Evolutionary conservation across 2,888 invertebrate species (phyloP), one percentile per base, ranked within the genome.

Genomic region (Monoplex corrugatus): DNA sequence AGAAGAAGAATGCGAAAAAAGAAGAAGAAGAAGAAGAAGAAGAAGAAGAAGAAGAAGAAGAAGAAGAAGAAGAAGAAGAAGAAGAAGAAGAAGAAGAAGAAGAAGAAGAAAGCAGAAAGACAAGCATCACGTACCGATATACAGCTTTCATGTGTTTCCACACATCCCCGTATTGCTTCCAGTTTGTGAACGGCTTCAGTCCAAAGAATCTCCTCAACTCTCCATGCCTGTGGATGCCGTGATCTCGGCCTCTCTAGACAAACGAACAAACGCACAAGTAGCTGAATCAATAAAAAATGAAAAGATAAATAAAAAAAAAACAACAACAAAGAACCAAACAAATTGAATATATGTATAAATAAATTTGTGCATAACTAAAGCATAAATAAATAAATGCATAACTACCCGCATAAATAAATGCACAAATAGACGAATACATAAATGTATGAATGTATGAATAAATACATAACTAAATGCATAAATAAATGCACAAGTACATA

Each of bases 131-230:
- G 32, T 35, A 84, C 84, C 28, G 19, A 19, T 84, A 84, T 35
- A 84, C 19, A 23, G 1, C 6, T 38, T 50, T 23, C 38, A 84
- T 32, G 1, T 35, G 19, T 6, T 44, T 35, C 28, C 28, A 10
- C 2, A 28, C 28, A 19, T 89, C 89, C 32, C 91, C 91, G 35
- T 91, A 87, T 87, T 92, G 89, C 84, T 90, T 90, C 28, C 90
- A 91, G 13, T 40, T 44, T 5, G 13, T 13, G 38, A 87, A 32
- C 6, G 75, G 87, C 84, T 68, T 86, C 6, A 89, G 75, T 1
- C 89, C 83, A 83, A 86, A 89, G 78, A 75, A 57, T 16, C 75
- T 28, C 44, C 89, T 87, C 87, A 88, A 86, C 35, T 84, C 57
- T 72, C 83, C 75, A 57, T 83, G 87, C 6, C 45, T 45, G 13